Evolutionary conservation across 2,113 vertebrate genomes (phyloP), one percentile per base, ranked within the genome.

Genomic region (Scytalopus superciliaris): DNA sequence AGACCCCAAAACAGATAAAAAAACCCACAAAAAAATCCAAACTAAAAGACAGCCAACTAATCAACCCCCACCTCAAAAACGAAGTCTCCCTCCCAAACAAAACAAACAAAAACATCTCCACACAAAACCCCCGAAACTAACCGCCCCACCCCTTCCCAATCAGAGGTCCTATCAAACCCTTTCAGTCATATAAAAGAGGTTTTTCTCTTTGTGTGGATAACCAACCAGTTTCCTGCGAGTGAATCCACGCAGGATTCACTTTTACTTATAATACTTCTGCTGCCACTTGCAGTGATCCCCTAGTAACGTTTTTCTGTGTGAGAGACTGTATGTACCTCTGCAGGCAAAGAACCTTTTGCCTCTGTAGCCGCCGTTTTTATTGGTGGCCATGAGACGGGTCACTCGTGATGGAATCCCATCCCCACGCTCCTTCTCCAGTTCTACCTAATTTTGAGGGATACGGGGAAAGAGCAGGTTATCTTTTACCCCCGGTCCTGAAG

Each of bases 401-500:
- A 42, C 67, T 75, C 14, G 3, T 40, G 22, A 22, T 40, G 10
- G 31, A 24, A 16, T 25, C 39, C 19, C 53, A 53, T 18, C 19
- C 49, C 50, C 56, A 62, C 10, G 2, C 14, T 40, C 24, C 14
- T 6, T 45, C 47, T 14, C 25, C 28, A 37, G 7, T 40, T 73
- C 35, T 27, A 37, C 30, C 10, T 57, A 17, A 66, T 78, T 69
- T 66, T 5, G 14, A 87, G 24, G 31, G 24, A 12, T 19, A 14
- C 1, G 6, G 7, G 17, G 10, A n/a, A 73, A 67, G 10, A 16
- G 10, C 35, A 19, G 5, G 7, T 45, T 31, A 19, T 16, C 9
- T 4, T 42, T 31, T 5, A 4, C 7, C 28, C 16, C 12, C 9
- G 14, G 5, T 3, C 35, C 5, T 19, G 17, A 10, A 40, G 12